phyloP scores from a whole-genome alignment of 1,140 invertebrate genomes.

The Samia ricini region DNA sequence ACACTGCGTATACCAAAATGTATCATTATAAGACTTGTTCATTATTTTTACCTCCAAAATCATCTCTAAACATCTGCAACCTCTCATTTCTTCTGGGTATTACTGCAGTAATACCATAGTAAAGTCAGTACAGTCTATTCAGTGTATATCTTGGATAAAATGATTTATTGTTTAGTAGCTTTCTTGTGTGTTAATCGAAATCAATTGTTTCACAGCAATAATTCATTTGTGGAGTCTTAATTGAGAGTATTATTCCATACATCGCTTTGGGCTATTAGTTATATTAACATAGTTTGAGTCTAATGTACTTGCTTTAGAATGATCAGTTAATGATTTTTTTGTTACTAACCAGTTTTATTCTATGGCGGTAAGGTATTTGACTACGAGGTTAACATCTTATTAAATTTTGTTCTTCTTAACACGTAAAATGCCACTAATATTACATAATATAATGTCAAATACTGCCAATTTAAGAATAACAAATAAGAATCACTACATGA shows the following conservation, averaged over 20 bases:
- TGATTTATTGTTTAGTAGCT: conserved; percentile 55
- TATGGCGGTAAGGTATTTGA: too few relatives aligned
- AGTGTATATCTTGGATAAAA: conserved; percentile 20
- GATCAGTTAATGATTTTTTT: conserved; percentile 13
- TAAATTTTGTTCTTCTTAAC: too few relatives aligned
- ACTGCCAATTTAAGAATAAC: too few relatives aligned
- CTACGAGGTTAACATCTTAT: too few relatives aligned
- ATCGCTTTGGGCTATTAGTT: conserved; percentile 29
- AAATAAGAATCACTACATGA: too few relatives aligned
- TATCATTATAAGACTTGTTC: too few relatives aligned
- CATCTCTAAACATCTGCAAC: not conserved
- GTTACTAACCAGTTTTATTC: too few relatives aligned
- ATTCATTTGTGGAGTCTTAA: conserved; percentile 44
- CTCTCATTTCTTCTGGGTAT: not conserved
- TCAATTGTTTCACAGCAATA: conserved; percentile 53
- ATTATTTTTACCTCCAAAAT: not conserved
- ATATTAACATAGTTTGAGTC: conserved; percentile 13
- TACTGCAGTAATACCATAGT: not conserved
- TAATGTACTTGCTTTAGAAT: conserved; percentile 5
- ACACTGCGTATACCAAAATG: too few relatives aligned
- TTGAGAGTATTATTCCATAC: conserved; percentile 44
- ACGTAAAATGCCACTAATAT: too few relatives aligned
- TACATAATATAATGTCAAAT: too few relatives aligned
- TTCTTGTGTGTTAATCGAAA: conserved; percentile 60
- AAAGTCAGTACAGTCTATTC: not conserved